Evolutionary conservation across 2,113 vertebrate species (phyloP).

Genomic region (Sterrhoptilus dennistouni): DNA sequence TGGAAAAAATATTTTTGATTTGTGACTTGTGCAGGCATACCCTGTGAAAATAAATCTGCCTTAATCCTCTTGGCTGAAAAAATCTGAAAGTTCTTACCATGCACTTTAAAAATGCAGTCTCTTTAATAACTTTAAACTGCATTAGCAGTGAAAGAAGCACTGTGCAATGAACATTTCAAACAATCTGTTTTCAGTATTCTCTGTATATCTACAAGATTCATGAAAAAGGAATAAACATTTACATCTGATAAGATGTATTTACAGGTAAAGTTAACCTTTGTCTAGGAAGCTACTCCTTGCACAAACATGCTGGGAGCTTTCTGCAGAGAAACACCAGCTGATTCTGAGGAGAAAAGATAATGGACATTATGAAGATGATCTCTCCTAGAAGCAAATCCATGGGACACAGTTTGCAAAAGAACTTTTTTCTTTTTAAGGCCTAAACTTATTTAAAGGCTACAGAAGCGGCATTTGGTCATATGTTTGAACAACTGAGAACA

Average conservation of each 20-base stretch:
- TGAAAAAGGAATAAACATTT: not conserved
- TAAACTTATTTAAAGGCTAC: not conserved
- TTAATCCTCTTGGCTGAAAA: conserved; percentile 32
- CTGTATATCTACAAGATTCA: not conserved
- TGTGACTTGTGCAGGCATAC: not conserved
- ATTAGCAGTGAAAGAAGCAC: not conserved
- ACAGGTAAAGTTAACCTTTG: not conserved
- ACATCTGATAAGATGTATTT: not conserved
- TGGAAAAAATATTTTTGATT: not conserved
- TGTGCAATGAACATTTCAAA: not conserved
- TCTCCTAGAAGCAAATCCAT: not conserved
- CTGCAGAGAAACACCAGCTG: not conserved
- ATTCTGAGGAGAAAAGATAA: not conserved
- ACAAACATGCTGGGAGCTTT: not conserved
- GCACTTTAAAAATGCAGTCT: conserved; percentile 10
- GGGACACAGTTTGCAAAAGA: not conserved
- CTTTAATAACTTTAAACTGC: not conserved
- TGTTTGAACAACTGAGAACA: not conserved
- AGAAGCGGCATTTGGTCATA: not conserved
- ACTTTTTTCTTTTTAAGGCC: not conserved
- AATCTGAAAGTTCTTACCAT: not conserved
- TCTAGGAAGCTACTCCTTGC: not conserved
- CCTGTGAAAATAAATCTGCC: not conserved
- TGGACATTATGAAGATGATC: not conserved
- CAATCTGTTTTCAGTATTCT: not conserved